Percentiles rank a stretch among this genome's conserved stretches.
These are phyloP conservation scores for Eristalis pertinax DNA, from an alignment of 2,888 invertebrate genomes.

Conservation along the genomic window DNA sequence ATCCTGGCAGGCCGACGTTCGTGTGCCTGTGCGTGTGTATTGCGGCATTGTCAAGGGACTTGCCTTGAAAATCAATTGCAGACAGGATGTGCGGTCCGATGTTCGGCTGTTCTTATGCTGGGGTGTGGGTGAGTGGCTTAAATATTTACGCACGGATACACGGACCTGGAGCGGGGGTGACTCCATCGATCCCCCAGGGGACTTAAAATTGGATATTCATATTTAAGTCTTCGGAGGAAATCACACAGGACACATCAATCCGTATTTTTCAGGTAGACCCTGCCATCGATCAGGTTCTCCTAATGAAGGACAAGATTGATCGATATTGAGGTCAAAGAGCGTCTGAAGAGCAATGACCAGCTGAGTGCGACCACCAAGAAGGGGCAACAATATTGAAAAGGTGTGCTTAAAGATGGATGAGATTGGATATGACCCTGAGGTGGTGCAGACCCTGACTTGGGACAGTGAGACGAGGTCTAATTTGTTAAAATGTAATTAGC, in stretches of 20 bases:
- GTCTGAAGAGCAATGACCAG: too few relatives aligned
- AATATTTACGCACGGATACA: slow-evolving; percentile 26
- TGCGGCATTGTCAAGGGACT: background rate
- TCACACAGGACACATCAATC: background rate
- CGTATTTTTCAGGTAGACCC: background rate
- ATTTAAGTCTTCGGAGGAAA: background rate
- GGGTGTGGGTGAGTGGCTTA: background rate
- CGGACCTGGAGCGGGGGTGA: background rate
- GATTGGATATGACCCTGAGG: too few relatives aligned
- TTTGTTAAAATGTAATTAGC: too few relatives aligned
- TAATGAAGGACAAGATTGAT: too few relatives aligned
- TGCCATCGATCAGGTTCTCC: background rate
- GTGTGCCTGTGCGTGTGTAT: background rate
- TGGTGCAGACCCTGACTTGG: too few relatives aligned
- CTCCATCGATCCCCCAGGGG: background rate
- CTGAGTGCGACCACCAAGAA: too few relatives aligned
- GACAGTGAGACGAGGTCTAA: too few relatives aligned
- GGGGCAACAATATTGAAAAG: too few relatives aligned
- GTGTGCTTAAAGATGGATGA: too few relatives aligned
- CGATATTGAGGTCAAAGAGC: too few relatives aligned
- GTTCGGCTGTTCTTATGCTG: background rate
- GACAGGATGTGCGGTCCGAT: background rate
- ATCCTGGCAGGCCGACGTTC: background rate
- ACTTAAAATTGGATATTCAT: background rate
- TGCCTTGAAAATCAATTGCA: slow-evolving; percentile 17